Evolutionary conservation across 1,140 invertebrate species (phyloP).

Genomic region (Pseudomyrmex gracilis): DNA sequence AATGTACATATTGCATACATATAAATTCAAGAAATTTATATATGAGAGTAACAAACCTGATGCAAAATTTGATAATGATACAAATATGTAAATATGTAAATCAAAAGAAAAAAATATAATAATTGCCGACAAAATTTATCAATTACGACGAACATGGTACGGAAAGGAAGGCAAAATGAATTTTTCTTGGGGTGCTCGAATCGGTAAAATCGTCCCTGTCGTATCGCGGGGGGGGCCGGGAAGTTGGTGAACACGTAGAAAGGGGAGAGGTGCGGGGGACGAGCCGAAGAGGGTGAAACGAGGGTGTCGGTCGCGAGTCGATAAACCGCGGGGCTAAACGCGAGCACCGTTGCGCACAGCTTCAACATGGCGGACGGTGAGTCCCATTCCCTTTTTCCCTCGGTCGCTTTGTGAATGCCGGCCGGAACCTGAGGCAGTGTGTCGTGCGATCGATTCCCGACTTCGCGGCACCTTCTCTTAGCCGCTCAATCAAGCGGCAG

Average conservation of each 20-base stretch:
- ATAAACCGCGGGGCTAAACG: slow-evolving; percentile 80
- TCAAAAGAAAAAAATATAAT: no score
- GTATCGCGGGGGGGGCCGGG: slow-evolving; percentile 44
- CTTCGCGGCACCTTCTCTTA: neutral
- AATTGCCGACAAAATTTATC: neutral
- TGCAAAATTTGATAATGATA: no score
- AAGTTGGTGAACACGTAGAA: slow-evolving; percentile 13
- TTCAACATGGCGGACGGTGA: slow-evolving; percentile 81
- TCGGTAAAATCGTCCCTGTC: slow-evolving; percentile 20
- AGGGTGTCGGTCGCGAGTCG: slow-evolving; percentile 82
- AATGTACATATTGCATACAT: no score
- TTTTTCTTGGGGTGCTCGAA: neutral
- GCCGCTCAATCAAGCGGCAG: neutral
- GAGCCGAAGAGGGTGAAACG: slow-evolving; percentile 56
- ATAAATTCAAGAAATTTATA: no score
- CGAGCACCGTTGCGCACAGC: slow-evolving; percentile 79
- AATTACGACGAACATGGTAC: neutral
- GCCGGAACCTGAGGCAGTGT: neutral
- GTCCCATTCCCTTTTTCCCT: slow-evolving; percentile 70
- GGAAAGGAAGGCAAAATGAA: neutral
- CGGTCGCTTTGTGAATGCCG: slow-evolving; percentile 16
- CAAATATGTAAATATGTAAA: no score
- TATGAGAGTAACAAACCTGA: no score
- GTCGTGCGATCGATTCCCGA: slow-evolving; percentile 45
- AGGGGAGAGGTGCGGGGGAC: slow-evolving; percentile 22